Conservation (phyloP, 2,113 vertebrate genomes). For the Malaclemys terrapin region DNA sequence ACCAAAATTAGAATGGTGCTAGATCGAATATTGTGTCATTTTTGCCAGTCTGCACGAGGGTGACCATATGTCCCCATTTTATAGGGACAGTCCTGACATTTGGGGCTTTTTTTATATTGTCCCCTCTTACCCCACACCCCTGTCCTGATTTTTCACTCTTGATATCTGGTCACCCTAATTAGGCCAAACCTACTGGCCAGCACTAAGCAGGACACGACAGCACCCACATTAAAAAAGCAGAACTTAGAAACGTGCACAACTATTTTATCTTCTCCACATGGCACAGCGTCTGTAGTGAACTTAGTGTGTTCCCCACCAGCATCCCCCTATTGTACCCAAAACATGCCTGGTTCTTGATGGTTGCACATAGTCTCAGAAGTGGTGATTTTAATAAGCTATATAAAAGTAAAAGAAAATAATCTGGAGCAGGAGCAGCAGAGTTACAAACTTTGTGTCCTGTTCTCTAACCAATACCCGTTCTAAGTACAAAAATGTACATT, state of each 20-base stretch:
- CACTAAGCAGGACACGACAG: background rate
- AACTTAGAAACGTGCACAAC: background rate
- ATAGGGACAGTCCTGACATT: no score
- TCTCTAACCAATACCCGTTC: background rate
- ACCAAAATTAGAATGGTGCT: no score
- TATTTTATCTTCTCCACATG: background rate
- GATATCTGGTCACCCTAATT: background rate
- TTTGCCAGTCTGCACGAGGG: background rate
- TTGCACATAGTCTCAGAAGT: background rate
- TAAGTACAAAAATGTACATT: background rate
- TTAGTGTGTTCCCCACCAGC: background rate
- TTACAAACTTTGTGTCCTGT: background rate
- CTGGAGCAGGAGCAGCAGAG: background rate
- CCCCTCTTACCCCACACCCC: no score
- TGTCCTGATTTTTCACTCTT: no score
- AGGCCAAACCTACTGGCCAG: background rate
- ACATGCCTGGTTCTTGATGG: background rate
- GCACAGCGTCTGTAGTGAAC: background rate
- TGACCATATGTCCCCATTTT: no score
- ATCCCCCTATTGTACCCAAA: background rate
- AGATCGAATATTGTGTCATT: background rate
- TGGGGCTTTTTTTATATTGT: no score
- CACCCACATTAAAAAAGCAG: background rate
- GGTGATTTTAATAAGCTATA: background rate
- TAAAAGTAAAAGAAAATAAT: background rate